Evolutionary conservation across 1,140 invertebrate genomes (phyloP).

Genomic region (Listronotus oregonensis): DNA sequence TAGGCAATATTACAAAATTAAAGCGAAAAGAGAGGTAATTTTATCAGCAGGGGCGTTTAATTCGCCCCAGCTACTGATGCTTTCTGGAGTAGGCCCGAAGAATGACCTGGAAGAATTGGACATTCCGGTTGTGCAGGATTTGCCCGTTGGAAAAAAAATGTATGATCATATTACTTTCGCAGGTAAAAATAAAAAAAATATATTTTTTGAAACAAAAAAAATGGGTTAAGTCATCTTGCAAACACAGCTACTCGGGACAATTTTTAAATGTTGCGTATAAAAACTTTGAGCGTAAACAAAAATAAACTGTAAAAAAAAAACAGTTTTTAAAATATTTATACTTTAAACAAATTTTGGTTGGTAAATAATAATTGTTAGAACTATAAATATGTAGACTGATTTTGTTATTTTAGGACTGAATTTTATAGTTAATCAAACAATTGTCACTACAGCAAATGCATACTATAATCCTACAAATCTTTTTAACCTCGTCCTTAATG

Average conservation of each 20-base stretch:
- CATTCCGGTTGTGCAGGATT: constrained; percentile 57
- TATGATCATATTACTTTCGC: constrained; percentile 61
- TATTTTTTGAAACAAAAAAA: too few species aligned
- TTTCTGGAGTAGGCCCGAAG: constrained; percentile 78
- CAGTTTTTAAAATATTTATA: too few species aligned
- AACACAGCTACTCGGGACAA: too few species aligned
- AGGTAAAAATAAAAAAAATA: constrained; percentile 48
- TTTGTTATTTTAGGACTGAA: constrained; percentile 47
- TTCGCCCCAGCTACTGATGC: constrained; percentile 79
- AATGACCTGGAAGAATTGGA: constrained; percentile 58
- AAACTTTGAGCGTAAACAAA: too few species aligned
- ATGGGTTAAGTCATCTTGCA: too few species aligned
- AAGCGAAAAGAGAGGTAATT: constrained; percentile 84
- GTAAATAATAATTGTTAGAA: too few species aligned
- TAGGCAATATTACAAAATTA: constrained; percentile 62
- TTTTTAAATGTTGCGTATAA: too few species aligned
- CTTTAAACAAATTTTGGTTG: too few species aligned
- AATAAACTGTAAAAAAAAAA: too few species aligned
- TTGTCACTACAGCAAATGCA: constrained; percentile 32
- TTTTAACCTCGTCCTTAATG: constrained; percentile 42
- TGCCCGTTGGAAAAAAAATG: constrained; percentile 63
- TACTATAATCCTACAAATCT: constrained; percentile 15
- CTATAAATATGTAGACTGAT: too few species aligned
- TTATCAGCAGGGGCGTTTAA: constrained; percentile 83
- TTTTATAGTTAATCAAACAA: constrained; percentile 44